Evolutionary conservation across 2,888 invertebrate genomes (phyloP).

Genomic region (Fragum fragum): DNA sequence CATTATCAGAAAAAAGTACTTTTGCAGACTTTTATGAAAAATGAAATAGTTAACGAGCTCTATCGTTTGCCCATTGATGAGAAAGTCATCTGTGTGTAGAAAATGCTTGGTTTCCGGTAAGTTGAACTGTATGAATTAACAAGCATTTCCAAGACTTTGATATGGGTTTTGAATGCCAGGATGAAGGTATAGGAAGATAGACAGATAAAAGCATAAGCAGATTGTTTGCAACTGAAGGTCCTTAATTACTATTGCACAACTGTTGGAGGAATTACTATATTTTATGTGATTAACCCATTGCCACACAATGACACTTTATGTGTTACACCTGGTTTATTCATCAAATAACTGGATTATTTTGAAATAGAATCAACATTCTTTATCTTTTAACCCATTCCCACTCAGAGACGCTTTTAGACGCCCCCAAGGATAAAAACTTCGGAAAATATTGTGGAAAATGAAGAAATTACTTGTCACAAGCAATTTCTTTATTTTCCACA

Average conservation of each 20-base stretch:
- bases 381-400: too few species aligned
- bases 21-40: conserved; percentile 63
- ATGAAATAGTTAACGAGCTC: conserved; percentile 60
- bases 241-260: conserved; percentile 32
- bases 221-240: conserved; percentile 32
- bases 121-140: conserved; percentile 52
- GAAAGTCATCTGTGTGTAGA: conserved; percentile 42
- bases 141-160: conserved; percentile 47
- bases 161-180: conserved; percentile 39
- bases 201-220: conserved; percentile 16
- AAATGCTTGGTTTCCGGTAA: conserved; percentile 52
- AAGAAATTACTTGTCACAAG: too few species aligned
- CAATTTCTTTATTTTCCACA: too few species aligned
- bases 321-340: too few species aligned
- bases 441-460: too few species aligned
- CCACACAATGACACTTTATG: too few species aligned
- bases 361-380: too few species aligned
- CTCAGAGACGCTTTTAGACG: too few species aligned
- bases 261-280: neutral
- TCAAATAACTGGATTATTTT: too few species aligned
- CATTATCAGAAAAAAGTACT: conserved; percentile 4
- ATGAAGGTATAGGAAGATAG: conserved; percentile 13
- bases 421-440: too few species aligned
- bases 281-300: too few species aligned
- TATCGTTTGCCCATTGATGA: conserved; percentile 13